Evolutionary conservation across 1,140 invertebrate genomes (phyloP).

Genomic region (Teleogryllus occipitalis): DNA sequence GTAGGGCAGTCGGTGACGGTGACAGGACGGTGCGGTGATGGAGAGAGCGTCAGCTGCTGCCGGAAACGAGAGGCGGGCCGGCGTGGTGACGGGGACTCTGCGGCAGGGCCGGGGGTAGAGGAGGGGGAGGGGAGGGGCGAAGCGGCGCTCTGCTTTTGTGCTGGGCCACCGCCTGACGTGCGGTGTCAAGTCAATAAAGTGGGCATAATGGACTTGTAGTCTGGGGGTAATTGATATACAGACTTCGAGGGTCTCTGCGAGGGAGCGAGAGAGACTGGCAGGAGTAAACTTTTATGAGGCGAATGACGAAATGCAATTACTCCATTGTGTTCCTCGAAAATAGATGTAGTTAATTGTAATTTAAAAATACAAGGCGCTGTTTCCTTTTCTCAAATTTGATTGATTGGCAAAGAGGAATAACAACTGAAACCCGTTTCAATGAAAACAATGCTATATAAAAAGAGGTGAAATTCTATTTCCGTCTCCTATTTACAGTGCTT

Average conservation of each 20-base stretch:
- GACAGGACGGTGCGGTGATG: too few relatives aligned
- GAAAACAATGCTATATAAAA: not conserved
- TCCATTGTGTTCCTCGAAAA: not conserved
- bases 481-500: not conserved
- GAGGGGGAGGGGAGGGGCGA: not conserved
- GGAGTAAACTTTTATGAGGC: not conserved
- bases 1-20: too few relatives aligned
- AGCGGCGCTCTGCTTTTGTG: not conserved
- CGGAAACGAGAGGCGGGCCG: too few relatives aligned
- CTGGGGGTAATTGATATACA: not conserved
- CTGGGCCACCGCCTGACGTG: not conserved
- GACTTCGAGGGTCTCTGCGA: not conserved
- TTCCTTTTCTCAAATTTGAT: not conserved
- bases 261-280: not conserved
- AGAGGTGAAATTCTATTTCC: constrained; percentile 1
- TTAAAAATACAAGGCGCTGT: constrained; percentile 2
- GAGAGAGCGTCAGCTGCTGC: too few relatives aligned
- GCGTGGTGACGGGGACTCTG: too few relatives aligned
- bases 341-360: constrained; percentile 2
- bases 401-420: not conserved
- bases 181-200: constrained; percentile 1
- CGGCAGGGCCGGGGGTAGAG: not conserved
- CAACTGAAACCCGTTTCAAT: not conserved
- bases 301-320: not conserved
- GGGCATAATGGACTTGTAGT: not conserved